phyloP scores from a whole-genome alignment of 2,888 invertebrate species.

The Ophonus ardosiacus region DNA sequence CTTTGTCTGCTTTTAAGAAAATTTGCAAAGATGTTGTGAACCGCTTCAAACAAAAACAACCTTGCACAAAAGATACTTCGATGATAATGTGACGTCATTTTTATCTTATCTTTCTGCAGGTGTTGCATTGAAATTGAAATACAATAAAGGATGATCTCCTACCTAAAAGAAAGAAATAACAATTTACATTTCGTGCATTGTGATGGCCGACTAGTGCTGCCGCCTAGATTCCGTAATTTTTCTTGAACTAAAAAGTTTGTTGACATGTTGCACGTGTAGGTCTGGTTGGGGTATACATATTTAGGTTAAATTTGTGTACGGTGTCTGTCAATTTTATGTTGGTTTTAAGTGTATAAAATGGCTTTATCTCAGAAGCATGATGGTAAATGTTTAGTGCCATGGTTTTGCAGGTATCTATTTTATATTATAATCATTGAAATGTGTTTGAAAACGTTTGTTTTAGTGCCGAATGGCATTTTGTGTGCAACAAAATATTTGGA shows the following conservation, averaged over 20 bases:
- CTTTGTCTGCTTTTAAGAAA: slow-evolving; percentile 19
- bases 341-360: slow-evolving; percentile 67
- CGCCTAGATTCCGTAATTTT: neutral
- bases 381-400: slow-evolving; percentile 72
- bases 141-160: slow-evolving; percentile 36
- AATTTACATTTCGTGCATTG: neutral
- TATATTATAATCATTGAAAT: slow-evolving; percentile 15
- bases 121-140: slow-evolving; percentile 21
- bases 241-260: neutral
- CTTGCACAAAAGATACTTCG: slow-evolving; percentile 44
- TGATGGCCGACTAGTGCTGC: neutral
- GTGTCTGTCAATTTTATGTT: neutral
- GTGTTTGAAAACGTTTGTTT: slow-evolving; percentile 62
- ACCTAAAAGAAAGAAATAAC: neutral
- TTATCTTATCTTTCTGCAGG: slow-evolving; percentile 8
- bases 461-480: slow-evolving; percentile 78
- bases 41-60: slow-evolving; percentile 35
- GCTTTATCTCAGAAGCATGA: slow-evolving; percentile 72
- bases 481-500: slow-evolving; percentile 76
- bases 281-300: too few relatives aligned
- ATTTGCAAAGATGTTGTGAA: slow-evolving; percentile 18
- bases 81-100: slow-evolving; percentile 38
- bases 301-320: neutral
- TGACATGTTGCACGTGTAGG: neutral
- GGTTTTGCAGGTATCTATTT: slow-evolving; percentile 73